phyloP scores from a whole-genome alignment of 2,888 invertebrate species.

The Erebia ligea region DNA sequence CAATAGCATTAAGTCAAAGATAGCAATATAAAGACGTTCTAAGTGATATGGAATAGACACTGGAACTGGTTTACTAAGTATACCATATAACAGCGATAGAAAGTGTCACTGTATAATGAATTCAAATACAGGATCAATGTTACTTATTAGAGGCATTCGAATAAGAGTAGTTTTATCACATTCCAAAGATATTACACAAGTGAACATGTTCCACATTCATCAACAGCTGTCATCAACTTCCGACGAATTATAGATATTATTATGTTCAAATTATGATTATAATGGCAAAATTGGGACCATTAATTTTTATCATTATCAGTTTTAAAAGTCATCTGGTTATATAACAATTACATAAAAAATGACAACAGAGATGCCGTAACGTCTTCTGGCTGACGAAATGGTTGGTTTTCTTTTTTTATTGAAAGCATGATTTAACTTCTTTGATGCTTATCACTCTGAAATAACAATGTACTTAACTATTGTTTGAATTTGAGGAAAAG shows the following conservation, averaged over 20 bases:
- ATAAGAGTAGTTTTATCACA: not conserved
- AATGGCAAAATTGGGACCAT: not conserved
- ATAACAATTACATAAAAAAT: slow-evolving; percentile 11
- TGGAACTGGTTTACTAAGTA: too few species aligned
- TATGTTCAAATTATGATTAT: not conserved
- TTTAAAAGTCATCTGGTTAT: not conserved
- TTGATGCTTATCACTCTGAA: not conserved
- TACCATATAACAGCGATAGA: too few species aligned
- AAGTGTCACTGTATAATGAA: too few species aligned
- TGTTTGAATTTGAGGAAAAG: not conserved
- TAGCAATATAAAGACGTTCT: too few species aligned
- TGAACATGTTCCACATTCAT: not conserved
- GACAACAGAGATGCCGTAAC: not conserved
- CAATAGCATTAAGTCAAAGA: too few species aligned
- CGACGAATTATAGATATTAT: too few species aligned
- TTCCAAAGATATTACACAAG: not conserved
- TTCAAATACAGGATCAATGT: too few species aligned
- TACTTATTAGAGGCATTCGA: not conserved
- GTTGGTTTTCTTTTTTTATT: slow-evolving; percentile 3
- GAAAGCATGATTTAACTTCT: slow-evolving; percentile 2
- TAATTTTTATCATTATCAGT: not conserved
- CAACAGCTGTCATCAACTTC: not conserved
- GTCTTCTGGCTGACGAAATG: slow-evolving; percentile 4
- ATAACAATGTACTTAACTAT: slow-evolving; percentile 7
- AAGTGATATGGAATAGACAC: too few species aligned